Conservation (phyloP, 2,888 invertebrate species). For the Tipula lateralis region DNA sequence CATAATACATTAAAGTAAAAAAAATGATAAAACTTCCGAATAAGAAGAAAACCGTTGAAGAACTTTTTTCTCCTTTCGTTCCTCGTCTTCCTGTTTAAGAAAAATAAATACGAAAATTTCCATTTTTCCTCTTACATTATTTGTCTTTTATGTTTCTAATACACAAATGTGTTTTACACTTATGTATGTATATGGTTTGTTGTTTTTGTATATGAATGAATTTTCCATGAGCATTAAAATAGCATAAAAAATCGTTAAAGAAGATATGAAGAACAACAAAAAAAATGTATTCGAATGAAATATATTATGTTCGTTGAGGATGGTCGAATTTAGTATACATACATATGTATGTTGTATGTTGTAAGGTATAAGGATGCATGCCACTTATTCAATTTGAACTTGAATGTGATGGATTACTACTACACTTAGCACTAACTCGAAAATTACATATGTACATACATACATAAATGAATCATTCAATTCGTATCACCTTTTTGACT, state of each 20-base stretch:
- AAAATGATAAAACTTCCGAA: neutral
- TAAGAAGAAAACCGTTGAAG: neutral
- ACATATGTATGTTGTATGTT: neutral
- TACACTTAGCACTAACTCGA: neutral
- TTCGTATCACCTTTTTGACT: neutral
- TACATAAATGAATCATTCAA: neutral
- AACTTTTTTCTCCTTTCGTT: neutral
- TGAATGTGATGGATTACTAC: neutral
- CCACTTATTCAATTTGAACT: neutral
- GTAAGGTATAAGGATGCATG: neutral
- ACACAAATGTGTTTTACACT: slow-evolving; percentile 14
- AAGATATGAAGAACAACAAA: neutral
- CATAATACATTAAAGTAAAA: neutral
- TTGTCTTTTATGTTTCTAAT: slow-evolving; percentile 19
- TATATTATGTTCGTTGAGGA: neutral
- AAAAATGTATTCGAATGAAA: neutral
- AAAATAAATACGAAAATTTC: neutral
- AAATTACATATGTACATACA: neutral
- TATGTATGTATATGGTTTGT: neutral
- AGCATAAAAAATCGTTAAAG: neutral
- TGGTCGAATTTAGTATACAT: neutral
- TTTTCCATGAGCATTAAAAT: slow-evolving; percentile 13
- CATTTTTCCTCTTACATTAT: slow-evolving; percentile 20
- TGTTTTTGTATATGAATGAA: slow-evolving; percentile 3
- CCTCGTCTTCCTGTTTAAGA: slow-evolving; percentile 7